These are phyloP conservation scores for Otus sunia DNA, from an alignment of 2,113 vertebrate species.

Conservation along the genomic window DNA sequence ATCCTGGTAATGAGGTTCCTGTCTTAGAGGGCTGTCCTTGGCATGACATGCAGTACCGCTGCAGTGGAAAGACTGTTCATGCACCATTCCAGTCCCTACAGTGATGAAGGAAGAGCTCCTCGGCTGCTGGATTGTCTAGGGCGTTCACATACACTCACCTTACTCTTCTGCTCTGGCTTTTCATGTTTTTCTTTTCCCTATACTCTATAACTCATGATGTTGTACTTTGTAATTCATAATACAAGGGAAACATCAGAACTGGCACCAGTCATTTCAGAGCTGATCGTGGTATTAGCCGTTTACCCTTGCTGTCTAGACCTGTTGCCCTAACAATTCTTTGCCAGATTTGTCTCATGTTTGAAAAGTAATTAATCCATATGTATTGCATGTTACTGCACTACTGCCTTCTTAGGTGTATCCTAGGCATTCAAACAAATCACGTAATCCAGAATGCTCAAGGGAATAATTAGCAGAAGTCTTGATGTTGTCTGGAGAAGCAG, in stretches of 20 bases:
- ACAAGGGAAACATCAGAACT: neutral
- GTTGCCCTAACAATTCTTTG: neutral
- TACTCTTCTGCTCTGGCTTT: neutral
- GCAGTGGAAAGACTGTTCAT: neutral
- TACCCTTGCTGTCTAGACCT: neutral
- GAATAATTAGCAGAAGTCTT: neutral
- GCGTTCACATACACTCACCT: neutral
- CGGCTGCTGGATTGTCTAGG: neutral
- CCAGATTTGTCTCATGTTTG: neutral
- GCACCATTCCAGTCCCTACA: neutral
- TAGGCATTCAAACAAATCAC: neutral
- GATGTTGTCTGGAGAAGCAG: neutral
- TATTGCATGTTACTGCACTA: neutral
- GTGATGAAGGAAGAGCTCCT: accelerated
- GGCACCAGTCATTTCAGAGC: neutral
- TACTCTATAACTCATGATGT: neutral
- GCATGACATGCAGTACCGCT: neutral
- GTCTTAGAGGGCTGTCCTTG: neutral
- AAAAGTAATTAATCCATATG: neutral
- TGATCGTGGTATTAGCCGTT: neutral
- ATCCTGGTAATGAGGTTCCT: neutral
- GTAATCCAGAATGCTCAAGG: neutral
- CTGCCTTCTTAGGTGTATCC: neutral
- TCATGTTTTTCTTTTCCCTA: neutral
- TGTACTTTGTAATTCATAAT: neutral